Evolutionary conservation across 2,888 invertebrate species (phyloP).

Genomic region (Ochropleura plecta): DNA sequence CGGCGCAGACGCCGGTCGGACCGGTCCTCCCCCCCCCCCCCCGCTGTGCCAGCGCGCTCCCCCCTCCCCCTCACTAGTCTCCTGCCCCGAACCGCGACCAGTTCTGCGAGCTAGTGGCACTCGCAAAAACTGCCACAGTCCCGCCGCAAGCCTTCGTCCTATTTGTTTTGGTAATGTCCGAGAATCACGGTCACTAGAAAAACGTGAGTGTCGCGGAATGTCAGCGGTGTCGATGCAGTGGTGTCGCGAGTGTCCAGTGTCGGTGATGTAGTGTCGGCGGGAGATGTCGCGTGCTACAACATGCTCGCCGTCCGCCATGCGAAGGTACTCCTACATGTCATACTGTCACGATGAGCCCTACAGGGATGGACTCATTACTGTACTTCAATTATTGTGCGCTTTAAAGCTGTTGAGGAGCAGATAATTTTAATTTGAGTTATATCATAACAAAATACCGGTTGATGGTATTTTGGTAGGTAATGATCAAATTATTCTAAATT

Average conservation of each 20-base stretch:
- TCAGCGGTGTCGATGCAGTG: conserved; percentile 52
- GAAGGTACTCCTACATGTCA: conserved; percentile 73
- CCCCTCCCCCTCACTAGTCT: conserved; percentile 22
- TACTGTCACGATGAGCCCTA: not conserved
- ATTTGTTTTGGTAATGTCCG: conserved; percentile 72
- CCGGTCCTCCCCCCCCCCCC: conserved; percentile 59
- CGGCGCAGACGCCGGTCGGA: conserved; percentile 65
- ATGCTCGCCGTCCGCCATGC: conserved; percentile 85
- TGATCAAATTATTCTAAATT: not conserved
- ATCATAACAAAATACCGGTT: not conserved
- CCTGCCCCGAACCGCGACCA: conserved; percentile 52
- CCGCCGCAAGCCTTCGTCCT: conserved; percentile 65
- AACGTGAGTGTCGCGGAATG: conserved; percentile 57
- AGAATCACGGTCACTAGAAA: conserved; percentile 61
- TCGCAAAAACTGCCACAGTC: conserved; percentile 71
- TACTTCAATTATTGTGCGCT: not conserved
- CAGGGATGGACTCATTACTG: not conserved
- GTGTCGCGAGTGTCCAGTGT: conserved; percentile 62
- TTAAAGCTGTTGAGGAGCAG: not conserved
- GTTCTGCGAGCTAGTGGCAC: conserved; percentile 65
- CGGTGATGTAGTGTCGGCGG: conserved; percentile 65
- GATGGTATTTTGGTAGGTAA: not conserved
- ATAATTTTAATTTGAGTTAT: not conserved
- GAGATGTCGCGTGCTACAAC: conserved; percentile 74
- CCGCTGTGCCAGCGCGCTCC: conserved; percentile 23